Conservation (phyloP, 2,797 vertebrate genomes). For the Oryzias sinensis region DNA sequence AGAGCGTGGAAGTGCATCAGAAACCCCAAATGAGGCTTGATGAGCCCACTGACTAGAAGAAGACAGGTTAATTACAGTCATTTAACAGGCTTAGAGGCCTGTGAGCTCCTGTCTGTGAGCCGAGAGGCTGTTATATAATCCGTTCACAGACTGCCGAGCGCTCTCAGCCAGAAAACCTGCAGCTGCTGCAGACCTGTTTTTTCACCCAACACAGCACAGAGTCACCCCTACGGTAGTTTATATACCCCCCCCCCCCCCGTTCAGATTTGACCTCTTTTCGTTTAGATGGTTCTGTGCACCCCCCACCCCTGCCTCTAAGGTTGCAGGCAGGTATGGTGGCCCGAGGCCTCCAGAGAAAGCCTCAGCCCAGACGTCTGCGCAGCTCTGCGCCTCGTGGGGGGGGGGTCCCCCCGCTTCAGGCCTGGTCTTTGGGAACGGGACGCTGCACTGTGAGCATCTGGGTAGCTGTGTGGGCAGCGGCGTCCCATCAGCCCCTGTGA, state of each 20-base stretch:
- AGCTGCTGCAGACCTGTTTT: too few relatives aligned
- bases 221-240: too few relatives aligned
- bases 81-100: slow-evolving; percentile 16
- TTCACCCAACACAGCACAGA: too few relatives aligned
- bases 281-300: slow-evolving; percentile 1
- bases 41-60: neutral
- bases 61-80: slow-evolving; percentile 24
- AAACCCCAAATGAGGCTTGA: neutral
- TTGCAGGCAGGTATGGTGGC: slow-evolving; percentile 67
- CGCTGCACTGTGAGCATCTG: slow-evolving; percentile 47
- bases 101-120: slow-evolving; percentile 6
- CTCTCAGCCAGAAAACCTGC: too few relatives aligned
- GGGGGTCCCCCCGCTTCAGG: slow-evolving; percentile 53
- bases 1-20: too few relatives aligned
- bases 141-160: slow-evolving; percentile 1
- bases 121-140: slow-evolving; percentile 10
- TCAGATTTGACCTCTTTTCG: slow-evolving; percentile 21
- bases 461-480: slow-evolving; percentile 38
- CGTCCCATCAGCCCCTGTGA: slow-evolving; percentile 52
- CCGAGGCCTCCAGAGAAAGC: slow-evolving; percentile 65
- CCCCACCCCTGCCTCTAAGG: slow-evolving; percentile 48
- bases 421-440: slow-evolving; percentile 57
- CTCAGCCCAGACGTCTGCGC: slow-evolving; percentile 73
- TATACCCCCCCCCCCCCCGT: neutral
- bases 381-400: slow-evolving; percentile 49